phyloP scores from a whole-genome alignment of 2,113 vertebrate genomes.

The Hippoglossus stenolepis region DNA sequence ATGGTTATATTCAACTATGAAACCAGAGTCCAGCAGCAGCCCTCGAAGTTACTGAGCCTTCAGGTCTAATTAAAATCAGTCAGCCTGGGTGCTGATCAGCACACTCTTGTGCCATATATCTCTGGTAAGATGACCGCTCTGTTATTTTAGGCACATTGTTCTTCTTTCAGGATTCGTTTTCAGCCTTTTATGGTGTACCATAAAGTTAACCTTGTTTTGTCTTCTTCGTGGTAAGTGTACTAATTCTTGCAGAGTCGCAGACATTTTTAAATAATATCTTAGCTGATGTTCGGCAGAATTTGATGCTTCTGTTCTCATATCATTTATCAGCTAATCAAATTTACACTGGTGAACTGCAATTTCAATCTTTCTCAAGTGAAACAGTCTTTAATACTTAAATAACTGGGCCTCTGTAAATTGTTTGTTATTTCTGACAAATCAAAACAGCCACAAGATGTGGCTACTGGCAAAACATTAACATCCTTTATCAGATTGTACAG shows the following conservation, averaged over 20 bases:
- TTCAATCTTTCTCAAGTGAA: not conserved
- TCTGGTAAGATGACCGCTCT: slow-evolving; percentile 47
- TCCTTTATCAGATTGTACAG: not conserved
- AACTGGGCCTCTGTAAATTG: not conserved
- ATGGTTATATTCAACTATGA: slow-evolving; percentile 67
- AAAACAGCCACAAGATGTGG: not conserved
- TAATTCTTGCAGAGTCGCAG: slow-evolving; percentile 5
- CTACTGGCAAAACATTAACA: not conserved
- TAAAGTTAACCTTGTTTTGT: slow-evolving; percentile 53
- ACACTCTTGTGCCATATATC: slow-evolving; percentile 58
- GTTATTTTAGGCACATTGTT: slow-evolving; percentile 69
- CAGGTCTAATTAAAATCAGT: slow-evolving; percentile 69
- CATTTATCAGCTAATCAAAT: not conserved
- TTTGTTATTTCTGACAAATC: not conserved
- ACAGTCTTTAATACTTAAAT: not conserved
- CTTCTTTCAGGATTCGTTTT: slow-evolving; percentile 61
- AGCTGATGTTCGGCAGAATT: slow-evolving; percentile 21
- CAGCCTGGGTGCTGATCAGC: slow-evolving; percentile 59
- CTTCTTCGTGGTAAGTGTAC: slow-evolving; percentile 25
- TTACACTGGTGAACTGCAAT: not conserved
- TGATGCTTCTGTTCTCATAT: slow-evolving; percentile 9
- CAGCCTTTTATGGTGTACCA: slow-evolving; percentile 49
- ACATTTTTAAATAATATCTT: slow-evolving; percentile 5
- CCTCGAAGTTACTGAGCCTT: slow-evolving; percentile 60
- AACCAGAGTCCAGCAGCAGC: slow-evolving; percentile 68